phyloP scores from a whole-genome alignment of 2,797 vertebrate species.

The Acanthiza pusilla region DNA sequence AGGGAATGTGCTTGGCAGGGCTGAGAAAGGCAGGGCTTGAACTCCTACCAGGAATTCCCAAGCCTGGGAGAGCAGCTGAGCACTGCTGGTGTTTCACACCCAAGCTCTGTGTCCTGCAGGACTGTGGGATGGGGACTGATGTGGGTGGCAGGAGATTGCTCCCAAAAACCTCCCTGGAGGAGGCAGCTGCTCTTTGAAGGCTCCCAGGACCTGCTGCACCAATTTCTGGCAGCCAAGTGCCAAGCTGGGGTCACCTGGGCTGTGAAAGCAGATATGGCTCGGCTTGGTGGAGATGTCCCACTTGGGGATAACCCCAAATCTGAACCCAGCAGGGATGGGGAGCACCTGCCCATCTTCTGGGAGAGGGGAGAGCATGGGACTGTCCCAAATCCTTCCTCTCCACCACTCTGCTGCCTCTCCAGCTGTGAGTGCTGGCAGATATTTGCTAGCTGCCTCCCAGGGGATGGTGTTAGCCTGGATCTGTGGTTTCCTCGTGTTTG shows the following conservation, averaged over 20 bases:
- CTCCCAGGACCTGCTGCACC: background rate
- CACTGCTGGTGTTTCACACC: background rate
- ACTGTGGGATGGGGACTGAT: background rate
- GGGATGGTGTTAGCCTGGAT: accelerated
- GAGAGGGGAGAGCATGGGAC: background rate
- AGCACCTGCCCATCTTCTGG: background rate
- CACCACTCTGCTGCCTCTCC: background rate
- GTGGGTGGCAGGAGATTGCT: background rate
- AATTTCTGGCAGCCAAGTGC: background rate
- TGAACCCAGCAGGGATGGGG: background rate
- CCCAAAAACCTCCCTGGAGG: background rate
- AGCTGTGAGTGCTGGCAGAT: background rate
- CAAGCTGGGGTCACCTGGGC: background rate
- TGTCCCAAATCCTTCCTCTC: background rate
- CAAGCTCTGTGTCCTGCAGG: background rate
- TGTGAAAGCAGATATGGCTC: background rate
- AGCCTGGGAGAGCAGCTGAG: background rate
- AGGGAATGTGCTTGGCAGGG: background rate
- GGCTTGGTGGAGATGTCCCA: background rate
- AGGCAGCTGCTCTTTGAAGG: background rate
- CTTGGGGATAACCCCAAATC: background rate
- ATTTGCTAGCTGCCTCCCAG: background rate
- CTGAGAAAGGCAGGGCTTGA: background rate
- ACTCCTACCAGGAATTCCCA: background rate
- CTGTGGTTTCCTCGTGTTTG: background rate